Base-by-base conservation (phyloP, 2,888 invertebrate species). In the Caradrina kadenii region DNA sequence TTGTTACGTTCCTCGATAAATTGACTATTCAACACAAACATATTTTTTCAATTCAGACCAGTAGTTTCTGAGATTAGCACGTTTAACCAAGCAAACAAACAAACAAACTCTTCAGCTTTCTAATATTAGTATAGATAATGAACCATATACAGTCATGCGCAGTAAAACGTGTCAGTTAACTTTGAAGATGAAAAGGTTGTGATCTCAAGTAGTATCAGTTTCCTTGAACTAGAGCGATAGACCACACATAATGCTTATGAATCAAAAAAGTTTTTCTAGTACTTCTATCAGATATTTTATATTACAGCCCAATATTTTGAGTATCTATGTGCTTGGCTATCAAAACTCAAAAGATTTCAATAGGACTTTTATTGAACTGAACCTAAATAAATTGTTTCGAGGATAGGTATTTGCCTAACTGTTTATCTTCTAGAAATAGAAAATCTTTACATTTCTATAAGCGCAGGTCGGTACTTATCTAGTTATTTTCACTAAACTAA, bases 151-250 rank as follows among this genome's bases (percentile, higher is more conserved):
- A 39, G 26, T 71, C 71, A 79, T 55, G 62, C 13, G 45, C 13
- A 6, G 11, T 13, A n/a, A 42, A 71, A 68, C 62, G 71, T 80
- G 78, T 53, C n/a, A n/a, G 11, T 39, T 31, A 26, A 45, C 55
- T 58, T 64, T 21, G 52, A 48, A 70, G 76, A 55, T 61, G 54
- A 52, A n/a, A 50, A 63, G 76, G 80, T 80, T 53, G 1, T 13
- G 54, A 63, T 31, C 45, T 52, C 22, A 10, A 50, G 10, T 53
- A 31, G 31, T 65, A 69, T 63, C 63, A 61, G 63, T 80, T 71
- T 78, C 59, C 63, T 70, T 66, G 66, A 70, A 69, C 65, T 63
- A 15, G 10, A 45, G 11, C 22, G 22, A 50, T 49, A 59, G 64
- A 62, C 64, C 59, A 63, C 62, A 69, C 60, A 73, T 22, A 48